Conservation (phyloP, 2,888 invertebrate genomes). For the Eupelmus urozonus region DNA sequence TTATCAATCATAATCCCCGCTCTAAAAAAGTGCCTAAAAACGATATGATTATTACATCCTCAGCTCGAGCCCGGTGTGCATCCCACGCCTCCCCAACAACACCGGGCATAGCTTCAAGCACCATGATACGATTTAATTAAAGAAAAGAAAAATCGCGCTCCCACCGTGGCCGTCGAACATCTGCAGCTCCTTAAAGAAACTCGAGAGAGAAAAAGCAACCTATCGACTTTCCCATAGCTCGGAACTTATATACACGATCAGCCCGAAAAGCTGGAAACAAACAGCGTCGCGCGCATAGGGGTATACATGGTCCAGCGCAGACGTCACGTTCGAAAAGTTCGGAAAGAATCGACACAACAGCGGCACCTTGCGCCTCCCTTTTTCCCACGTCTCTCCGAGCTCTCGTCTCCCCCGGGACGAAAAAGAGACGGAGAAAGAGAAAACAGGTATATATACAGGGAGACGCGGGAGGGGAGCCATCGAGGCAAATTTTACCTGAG, state of each 20-base stretch:
- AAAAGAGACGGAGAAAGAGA: no score
- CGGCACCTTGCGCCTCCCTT: slow-evolving; percentile 60
- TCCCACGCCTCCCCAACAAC: no score
- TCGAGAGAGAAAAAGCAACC: background rate
- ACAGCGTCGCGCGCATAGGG: background rate
- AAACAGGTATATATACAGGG: slow-evolving; percentile 7
- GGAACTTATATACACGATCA: slow-evolving; percentile 11
- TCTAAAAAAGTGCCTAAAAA: no score
- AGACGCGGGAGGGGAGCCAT: background rate
- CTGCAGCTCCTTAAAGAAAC: slow-evolving; percentile 1
- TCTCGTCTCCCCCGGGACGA: background rate
- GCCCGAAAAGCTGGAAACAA: background rate
- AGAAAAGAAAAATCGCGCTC: slow-evolving; percentile 26
- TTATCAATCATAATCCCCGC: no score
- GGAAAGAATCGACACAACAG: slow-evolving; percentile 5
- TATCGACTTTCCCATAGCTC: slow-evolving; percentile 34
- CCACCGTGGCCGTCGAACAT: background rate
- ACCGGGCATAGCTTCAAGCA: no score
- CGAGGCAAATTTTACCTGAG: slow-evolving; percentile 61
- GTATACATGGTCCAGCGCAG: slow-evolving; percentile 12
- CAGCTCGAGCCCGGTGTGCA: no score
- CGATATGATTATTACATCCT: no score
- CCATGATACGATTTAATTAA: slow-evolving; percentile 22
- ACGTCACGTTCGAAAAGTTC: background rate
- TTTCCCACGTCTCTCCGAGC: slow-evolving; percentile 62